These are phyloP conservation scores for Troides aeacus DNA, from an alignment of 2,888 invertebrate genomes.

Conservation along the genomic window DNA sequence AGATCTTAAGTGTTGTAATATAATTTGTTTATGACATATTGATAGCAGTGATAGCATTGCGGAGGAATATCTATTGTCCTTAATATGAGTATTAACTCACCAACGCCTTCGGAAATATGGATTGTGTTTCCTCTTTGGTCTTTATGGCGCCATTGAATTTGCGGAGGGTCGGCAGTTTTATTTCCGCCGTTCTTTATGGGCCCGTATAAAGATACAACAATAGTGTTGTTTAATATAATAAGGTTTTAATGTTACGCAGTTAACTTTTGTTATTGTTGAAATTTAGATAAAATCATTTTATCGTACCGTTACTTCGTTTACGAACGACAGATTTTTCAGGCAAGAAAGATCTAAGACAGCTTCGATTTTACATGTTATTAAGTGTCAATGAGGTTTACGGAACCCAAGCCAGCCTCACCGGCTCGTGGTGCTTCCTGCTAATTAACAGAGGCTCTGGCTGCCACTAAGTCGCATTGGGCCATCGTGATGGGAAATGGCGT, in stretches of 20 bases:
- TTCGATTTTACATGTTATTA: too few species aligned
- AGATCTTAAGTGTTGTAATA: neutral
- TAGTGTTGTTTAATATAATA: conserved; percentile 26
- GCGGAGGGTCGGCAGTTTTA: conserved; percentile 12
- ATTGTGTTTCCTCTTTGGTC: conserved; percentile 7
- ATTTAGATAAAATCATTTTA: neutral
- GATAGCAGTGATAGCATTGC: neutral
- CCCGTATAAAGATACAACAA: conserved; percentile 20
- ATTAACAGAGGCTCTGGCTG: too few species aligned
- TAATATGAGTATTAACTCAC: neutral
- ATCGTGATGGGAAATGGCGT: too few species aligned
- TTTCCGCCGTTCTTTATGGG: conserved; percentile 22
- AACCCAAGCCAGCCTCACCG: too few species aligned
- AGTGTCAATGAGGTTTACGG: too few species aligned
- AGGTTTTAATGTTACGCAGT: conserved; percentile 12
- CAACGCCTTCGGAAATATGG: conserved; percentile 17
- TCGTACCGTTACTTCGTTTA: too few species aligned
- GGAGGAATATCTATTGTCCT: conserved; percentile 3
- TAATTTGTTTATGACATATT: neutral
- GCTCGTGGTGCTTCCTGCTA: too few species aligned
- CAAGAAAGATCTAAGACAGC: too few species aligned
- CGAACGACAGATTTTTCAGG: too few species aligned
- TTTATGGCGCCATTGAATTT: conserved; percentile 24
- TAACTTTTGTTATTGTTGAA: conserved; percentile 18
- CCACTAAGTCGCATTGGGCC: too few species aligned